phyloP scores from a whole-genome alignment of 2,888 invertebrate genomes.

The Zaprionus obscuricornis region DNA sequence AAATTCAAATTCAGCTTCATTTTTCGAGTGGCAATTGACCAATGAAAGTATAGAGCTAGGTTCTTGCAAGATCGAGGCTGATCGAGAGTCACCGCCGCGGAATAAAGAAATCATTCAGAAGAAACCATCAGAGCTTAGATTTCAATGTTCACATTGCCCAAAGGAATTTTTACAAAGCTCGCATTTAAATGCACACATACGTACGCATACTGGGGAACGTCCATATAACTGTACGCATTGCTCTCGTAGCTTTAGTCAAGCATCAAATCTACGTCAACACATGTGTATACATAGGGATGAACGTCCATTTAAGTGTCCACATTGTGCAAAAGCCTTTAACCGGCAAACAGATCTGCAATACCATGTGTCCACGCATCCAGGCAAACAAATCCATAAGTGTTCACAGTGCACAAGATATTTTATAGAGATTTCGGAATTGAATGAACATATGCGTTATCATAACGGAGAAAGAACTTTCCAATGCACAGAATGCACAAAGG shows the following conservation, averaged over 20 bases:
- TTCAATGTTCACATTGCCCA: slow-evolving; percentile 25
- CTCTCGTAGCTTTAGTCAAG: slow-evolving; percentile 34
- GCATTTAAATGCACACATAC: slow-evolving; percentile 37
- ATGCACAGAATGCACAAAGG: slow-evolving; percentile 22
- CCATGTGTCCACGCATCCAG: slow-evolving; percentile 43
- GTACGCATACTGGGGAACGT: slow-evolving; percentile 37
- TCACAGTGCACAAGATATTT: slow-evolving; percentile 39
- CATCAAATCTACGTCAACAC: slow-evolving; percentile 40
- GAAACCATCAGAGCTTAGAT: neutral
- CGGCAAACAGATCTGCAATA: slow-evolving; percentile 41
- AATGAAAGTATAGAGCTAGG: slow-evolving; percentile 27
- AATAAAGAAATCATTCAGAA: neutral
- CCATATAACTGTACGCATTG: slow-evolving; percentile 34
- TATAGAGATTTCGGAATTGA: slow-evolving; percentile 27
- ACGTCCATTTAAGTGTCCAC: slow-evolving; percentile 43
- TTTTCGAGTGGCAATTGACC: slow-evolving; percentile 26
- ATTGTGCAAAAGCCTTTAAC: slow-evolving; percentile 31
- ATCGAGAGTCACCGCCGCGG: no score
- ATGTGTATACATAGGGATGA: slow-evolving; percentile 39
- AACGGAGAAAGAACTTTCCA: slow-evolving; percentile 30
- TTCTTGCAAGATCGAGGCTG: slow-evolving; percentile 32
- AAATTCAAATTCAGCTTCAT: no score
- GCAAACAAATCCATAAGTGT: slow-evolving; percentile 37
- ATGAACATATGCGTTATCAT: slow-evolving; percentile 38
- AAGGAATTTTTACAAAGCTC: slow-evolving; percentile 29